Base-by-base conservation (phyloP, 1,140 invertebrate species). In the Hermetia illucens region DNA sequence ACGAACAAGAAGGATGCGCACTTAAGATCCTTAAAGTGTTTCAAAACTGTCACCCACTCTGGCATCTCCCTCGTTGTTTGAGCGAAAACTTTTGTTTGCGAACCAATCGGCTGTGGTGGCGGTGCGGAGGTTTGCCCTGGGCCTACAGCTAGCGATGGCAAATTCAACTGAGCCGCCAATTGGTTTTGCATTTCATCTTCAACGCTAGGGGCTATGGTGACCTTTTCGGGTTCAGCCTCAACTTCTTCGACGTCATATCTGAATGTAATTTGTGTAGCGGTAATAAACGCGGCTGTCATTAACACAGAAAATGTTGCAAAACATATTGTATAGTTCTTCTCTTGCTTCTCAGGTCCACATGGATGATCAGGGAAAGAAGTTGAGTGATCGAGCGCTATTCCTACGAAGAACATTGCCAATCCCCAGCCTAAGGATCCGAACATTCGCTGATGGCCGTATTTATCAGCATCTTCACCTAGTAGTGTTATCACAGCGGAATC, bases 351-450 rank as follows among this genome's bases (percentile, higher is more conserved):
- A 2, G 85, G 82, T 1, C 77, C 80, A 55, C 94, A 98, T 0
- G 92, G 92, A 63, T 90, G 85, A 46, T 82, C 72, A 9, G 74
- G 85, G 66, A 84, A 98, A 50, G 70, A 81, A 44, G 74, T 95
- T 57, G 92, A 94, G 55, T 96, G 90, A 65, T 98, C 95, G 27
- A 98, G 66, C n/a, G 89, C 93, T 46, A 95, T 93, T 24, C 94
- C 94, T 31, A 98, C 89, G 55, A 98, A 85, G 60, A 98, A 97
- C 94, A 98, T 98, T 9, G 93, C 84, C 41, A 98, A 63, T 20
- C 89, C 94, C 94, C 93, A 97, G 16, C 95, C 95, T 32, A 97
- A 65, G 20, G 92, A 97, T 1, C 95, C 95, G 56, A 97, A 98
- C 89, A 99, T 96, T 46, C 94, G 75, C 62, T 98, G 93, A 45